These are phyloP conservation scores for Hyalella azteca DNA, from an alignment of 2,888 invertebrate species.

Conservation along the genomic window DNA sequence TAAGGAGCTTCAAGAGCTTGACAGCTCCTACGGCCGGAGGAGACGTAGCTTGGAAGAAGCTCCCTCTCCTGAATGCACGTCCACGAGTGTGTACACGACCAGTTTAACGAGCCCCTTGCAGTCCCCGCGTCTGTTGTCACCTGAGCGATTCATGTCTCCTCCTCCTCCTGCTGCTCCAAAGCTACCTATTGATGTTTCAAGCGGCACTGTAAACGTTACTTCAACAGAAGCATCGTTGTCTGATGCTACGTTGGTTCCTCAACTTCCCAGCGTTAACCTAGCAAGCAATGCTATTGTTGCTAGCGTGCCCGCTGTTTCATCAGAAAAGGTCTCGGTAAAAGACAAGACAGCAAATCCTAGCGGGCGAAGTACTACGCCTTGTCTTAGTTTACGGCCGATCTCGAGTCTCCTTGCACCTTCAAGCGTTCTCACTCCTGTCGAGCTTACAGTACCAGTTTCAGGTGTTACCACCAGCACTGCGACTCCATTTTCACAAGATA, in stretches of 20 bases:
- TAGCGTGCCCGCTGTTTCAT: too few species aligned
- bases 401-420: background rate
- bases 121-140: slow-evolving; percentile 14
- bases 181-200: background rate
- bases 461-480: background rate
- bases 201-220: too few species aligned
- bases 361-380: background rate
- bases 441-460: background rate
- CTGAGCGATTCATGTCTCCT: background rate
- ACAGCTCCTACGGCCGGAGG: background rate
- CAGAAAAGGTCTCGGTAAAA: too few species aligned
- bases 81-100: background rate
- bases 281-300: background rate
- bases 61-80: background rate
- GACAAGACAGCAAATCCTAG: too few species aligned
- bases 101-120: slow-evolving; percentile 6
- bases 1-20: slow-evolving; percentile 25
- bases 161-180: background rate
- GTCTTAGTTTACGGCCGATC: background rate
- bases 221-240: background rate
- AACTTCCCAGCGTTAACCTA: background rate
- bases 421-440: too few species aligned
- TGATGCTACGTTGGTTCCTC: background rate
- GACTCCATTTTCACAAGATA: too few species aligned
- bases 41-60: slow-evolving; percentile 14